Evolutionary conservation across 2,113 vertebrate species (phyloP), one percentile per base, ranked within the genome.

Genomic region (Dasypus novemcinctus): DNA sequence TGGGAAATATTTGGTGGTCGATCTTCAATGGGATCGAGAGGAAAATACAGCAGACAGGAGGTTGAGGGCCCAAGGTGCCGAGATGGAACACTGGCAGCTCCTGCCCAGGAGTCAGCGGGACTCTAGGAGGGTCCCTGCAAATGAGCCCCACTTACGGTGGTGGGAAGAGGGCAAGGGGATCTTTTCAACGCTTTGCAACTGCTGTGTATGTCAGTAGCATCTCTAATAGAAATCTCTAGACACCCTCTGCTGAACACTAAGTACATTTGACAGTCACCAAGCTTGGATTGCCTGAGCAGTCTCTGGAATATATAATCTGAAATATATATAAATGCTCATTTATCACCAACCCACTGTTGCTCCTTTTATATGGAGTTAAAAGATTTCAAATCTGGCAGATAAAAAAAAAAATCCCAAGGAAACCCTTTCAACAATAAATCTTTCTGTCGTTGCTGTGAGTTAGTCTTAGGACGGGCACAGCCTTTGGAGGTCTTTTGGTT

Each of bases 291-390:
- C 84, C 76, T 36, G 91, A 97, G 92, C 2, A 74, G 43, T 23
- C 72, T 68, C 61, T 95, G n/a, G 86, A 72, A 75, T 43, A 91
- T 3, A 87, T 43, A 49, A 89, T 84, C 31, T 91, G 12, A 95
- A 96, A 93, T 90, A 76, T 68, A 69, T 91, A 95, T 64, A 95
- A 91, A 90, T 87, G 21, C 79, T 74, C 84, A 52, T 61, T 97
- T 95, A 81, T 78, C 95, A 95, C 88, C 91, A 93, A 7, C 1
- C 10, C 20, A 41, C 6, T 5, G 23, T 64, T 89, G 2, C 31
- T 95, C 49, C 36, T 36, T 87, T 96, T 95, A 1, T 0, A 61
- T 93, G 36, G 69, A 87, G 3, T 81, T 80, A 81, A 94, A 96
- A 66, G n/a, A 82, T 83, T 46, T 64, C 10, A 83, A 91, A 95